Base-by-base conservation (phyloP, 2,888 invertebrate species). In the Myathropa florea region DNA sequence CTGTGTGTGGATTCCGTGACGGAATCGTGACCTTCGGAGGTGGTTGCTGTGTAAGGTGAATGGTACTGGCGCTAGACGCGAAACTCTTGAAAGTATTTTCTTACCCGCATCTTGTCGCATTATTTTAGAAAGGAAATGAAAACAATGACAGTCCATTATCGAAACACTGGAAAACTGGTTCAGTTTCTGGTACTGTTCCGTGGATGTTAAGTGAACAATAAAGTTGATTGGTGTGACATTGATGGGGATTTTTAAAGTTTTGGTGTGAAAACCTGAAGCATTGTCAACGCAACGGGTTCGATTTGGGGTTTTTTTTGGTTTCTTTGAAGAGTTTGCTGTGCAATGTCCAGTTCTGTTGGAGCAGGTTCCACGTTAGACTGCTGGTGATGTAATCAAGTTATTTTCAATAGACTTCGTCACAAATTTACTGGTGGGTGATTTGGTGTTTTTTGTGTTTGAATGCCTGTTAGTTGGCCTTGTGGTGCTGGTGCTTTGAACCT, bases 141-240 rank as follows among this genome's bases (percentile, higher is more conserved):
- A 63, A 75, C 65, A 65, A 65, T 23, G 57, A n/a, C n/a, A n/a
- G n/a, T n/a, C n/a, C n/a, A n/a, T n/a, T n/a, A n/a, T n/a, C n/a
- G 10, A 18, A 14, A 28, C 14, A 21, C 3, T 7, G 68, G 30
- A 36, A 79, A 79, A 80, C 80, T 84, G 70, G 79, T 79, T 84
- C 65, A 75, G 55, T 70, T 75, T 70, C 64, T 75, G 60, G 75
- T 75, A 75, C 64, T 64, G 70, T 36, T 2, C 68, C 46, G 59
- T 70, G 33, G 61, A 78, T 60, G 63, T 18, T n/a, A 30, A 59
- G 59, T 55, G 33, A 46, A 67, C 79, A 83, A 70, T 75, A 53
- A 36, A 59, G 26, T 60, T 84, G 75, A 84, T 80, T 70, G 70
- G 65, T 75, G 55, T 84, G 83, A 57, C 83, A 84, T 84, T 84